phyloP scores from a whole-genome alignment of 2,888 invertebrate genomes.

The Aporophyla nigra region DNA sequence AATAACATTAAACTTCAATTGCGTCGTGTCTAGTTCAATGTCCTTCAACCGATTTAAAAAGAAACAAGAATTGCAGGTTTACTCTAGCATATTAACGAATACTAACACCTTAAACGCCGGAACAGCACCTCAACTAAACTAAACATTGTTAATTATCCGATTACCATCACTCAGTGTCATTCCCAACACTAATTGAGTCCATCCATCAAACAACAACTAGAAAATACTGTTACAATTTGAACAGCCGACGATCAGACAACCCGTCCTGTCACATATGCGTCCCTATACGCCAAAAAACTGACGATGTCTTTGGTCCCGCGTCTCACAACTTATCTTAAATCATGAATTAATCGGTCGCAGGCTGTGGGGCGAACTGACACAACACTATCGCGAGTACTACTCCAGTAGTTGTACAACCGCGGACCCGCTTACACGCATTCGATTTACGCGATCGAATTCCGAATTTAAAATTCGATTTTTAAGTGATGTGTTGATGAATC shows the following conservation, averaged over 20 bases:
- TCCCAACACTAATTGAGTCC: slow-evolving; percentile 56
- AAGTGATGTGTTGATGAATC: slow-evolving; percentile 72
- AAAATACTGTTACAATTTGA: slow-evolving; percentile 62
- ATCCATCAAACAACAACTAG: slow-evolving; percentile 54
- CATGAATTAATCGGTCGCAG: slow-evolving; percentile 81
- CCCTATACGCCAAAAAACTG: slow-evolving; percentile 71
- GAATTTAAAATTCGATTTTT: slow-evolving; percentile 64
- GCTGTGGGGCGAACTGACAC: slow-evolving; percentile 71
- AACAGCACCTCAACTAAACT: slow-evolving; percentile 17
- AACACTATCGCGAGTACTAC: slow-evolving; percentile 71
- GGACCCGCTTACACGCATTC: slow-evolving; percentile 82
- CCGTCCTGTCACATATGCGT: slow-evolving; percentile 67
- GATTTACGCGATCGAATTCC: slow-evolving; percentile 64
- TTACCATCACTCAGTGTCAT: slow-evolving; percentile 59
- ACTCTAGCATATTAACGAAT: background rate
- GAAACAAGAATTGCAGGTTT: background rate
- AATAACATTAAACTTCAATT: no score
- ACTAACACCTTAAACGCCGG: slow-evolving; percentile 5
- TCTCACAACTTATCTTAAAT: slow-evolving; percentile 78
- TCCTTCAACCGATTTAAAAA: background rate
- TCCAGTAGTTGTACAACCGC: slow-evolving; percentile 83
- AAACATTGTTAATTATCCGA: slow-evolving; percentile 59
- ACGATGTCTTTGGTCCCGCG: slow-evolving; percentile 72
- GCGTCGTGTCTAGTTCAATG: no score
- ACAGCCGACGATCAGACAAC: slow-evolving; percentile 47